phyloP scores from a whole-genome alignment of 2,888 invertebrate species.

The Hydriomena furcata region DNA sequence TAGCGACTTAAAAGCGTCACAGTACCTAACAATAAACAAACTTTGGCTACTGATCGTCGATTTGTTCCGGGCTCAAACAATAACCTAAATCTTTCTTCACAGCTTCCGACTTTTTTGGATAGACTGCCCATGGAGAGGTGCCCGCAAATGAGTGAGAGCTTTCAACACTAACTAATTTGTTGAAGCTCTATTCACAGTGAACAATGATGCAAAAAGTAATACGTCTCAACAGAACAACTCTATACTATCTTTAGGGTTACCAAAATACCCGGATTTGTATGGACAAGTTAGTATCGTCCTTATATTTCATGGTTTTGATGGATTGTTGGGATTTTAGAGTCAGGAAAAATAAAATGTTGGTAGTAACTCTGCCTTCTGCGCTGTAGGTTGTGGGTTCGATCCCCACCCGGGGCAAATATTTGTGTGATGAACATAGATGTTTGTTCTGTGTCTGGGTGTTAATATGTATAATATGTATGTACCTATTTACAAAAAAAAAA shows the following conservation, averaged over 20 bases:
- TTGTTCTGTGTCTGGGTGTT: too few relatives aligned
- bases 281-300: too few relatives aligned
- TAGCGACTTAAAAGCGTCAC: conserved; percentile 22
- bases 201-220: conserved; percentile 31
- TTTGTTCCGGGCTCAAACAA: conserved; percentile 54
- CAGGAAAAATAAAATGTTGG: too few relatives aligned
- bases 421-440: too few relatives aligned
- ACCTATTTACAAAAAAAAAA: too few relatives aligned
- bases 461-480: too few relatives aligned
- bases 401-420: too few relatives aligned
- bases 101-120: conserved; percentile 56
- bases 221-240: too few relatives aligned
- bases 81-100: conserved; percentile 57
- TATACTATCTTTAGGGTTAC: background rate
- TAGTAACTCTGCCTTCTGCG: too few relatives aligned
- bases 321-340: too few relatives aligned
- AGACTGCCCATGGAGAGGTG: conserved; percentile 48
- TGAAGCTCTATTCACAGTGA: conserved; percentile 35
- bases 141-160: conserved; percentile 57
- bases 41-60: conserved; percentile 39
- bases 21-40: conserved; percentile 34
- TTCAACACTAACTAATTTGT: conserved; percentile 53
- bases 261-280: background rate
- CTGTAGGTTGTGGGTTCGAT: too few relatives aligned
- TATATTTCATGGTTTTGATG: too few relatives aligned